Base-by-base conservation (phyloP, 2,113 vertebrate genomes). In the Lagopus leucura region DNA sequence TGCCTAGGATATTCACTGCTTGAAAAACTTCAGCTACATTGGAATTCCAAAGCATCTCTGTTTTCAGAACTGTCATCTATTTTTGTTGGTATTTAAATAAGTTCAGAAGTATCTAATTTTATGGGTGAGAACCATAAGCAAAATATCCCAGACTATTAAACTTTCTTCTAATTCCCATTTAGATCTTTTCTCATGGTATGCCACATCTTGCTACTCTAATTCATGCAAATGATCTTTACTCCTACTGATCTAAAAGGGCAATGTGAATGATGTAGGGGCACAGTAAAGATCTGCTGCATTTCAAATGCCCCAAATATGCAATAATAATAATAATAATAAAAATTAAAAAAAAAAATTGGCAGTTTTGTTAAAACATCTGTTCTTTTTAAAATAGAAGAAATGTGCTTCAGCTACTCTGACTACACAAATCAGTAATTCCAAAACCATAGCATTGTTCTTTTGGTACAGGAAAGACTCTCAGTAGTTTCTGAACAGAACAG, bases 391-490 rank as follows among this genome's bases (percentile, higher is more conserved):
- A 86, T 20, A 89, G 81, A 78, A 90, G 70, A 8, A 93, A 88
- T 19, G 54, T 0, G 6, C 32, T 91, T 82, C 81, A 88, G 78
- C 4, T 5, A 55, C 30, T 73, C 54, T 70, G 60, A 92, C 87
- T 82, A 80, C 63, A 89, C 55, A 88, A 77, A 89, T 89, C 87
- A 89, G 69, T 88, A 95, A 93, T 40, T 86, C 86, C 80, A 88
- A 90, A 83, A 81, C 77, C 72, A 60, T 84, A 66, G 38, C 75
- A 91, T 52, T 92, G 55, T 86, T 94, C 78, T 86, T 91, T 94
- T 77, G 89, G 64, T 61, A 75, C 60, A 92, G 82, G 50, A 88
- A 93, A 83, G 22, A 89, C 36, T 69, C 72, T 91, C 75, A 57
- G 38, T n/a, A 88, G 75, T 82, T 93, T 89, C 63, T 58, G 21